These are phyloP conservation scores for Caiman crocodilus DNA, from an alignment of 2,797 vertebrate genomes.

Conservation along the genomic window DNA sequence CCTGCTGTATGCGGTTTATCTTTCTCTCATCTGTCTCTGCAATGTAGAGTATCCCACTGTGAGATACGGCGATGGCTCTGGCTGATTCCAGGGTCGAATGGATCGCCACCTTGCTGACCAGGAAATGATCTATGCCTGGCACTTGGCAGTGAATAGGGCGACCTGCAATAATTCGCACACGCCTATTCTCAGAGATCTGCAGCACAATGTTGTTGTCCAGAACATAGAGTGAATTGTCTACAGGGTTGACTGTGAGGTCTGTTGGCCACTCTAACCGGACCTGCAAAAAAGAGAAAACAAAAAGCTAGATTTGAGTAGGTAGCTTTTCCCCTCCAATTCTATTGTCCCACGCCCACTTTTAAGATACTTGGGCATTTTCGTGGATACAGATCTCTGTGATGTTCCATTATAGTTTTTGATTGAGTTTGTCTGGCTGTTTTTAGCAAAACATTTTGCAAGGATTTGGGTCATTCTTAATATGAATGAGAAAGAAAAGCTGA, in stretches of 20 bases:
- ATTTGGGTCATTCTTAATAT: background rate
- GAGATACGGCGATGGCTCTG: constrained; percentile 92
- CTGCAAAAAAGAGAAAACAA: constrained; percentile 73
- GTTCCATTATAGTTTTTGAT: background rate
- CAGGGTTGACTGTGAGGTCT: constrained; percentile 93
- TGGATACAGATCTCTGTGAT: background rate
- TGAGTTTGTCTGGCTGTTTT: background rate
- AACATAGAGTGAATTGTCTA: constrained; percentile 96
- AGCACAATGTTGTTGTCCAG: constrained; percentile 98
- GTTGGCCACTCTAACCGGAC: constrained; percentile 97
- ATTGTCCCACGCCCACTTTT: background rate
- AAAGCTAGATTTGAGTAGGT: background rate
- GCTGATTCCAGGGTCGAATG: constrained; percentile 95
- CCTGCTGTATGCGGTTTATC: constrained; percentile 97
- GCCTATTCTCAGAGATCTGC: constrained; percentile 91
- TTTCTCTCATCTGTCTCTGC: constrained; percentile 96
- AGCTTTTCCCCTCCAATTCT: background rate
- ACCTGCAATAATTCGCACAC: constrained; percentile 93
- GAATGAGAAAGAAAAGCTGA: constrained; percentile 6
- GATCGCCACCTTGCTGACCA: constrained; percentile 93
- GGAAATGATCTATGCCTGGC: constrained; percentile 93
- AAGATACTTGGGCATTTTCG: background rate
- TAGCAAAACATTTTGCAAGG: background rate
- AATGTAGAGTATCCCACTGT: constrained; percentile 93
- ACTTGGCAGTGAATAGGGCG: constrained; percentile 98